phyloP scores from a whole-genome alignment of 2,888 invertebrate species.

The Tryphoninae sp. region DNA sequence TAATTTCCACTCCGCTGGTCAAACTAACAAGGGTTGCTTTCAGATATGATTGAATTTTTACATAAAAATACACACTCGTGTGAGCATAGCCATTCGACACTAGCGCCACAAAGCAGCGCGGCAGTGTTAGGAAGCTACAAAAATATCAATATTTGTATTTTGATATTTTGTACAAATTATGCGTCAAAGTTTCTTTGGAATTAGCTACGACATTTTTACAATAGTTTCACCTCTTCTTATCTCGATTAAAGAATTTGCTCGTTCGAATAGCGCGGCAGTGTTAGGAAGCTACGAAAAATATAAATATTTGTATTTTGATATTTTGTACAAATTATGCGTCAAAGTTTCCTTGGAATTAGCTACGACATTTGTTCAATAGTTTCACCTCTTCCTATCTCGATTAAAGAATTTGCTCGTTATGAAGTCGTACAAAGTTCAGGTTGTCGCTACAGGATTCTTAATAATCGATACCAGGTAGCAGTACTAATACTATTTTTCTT shows the following conservation, averaged over 20 bases:
- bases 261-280: no score
- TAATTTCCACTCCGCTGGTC: no score
- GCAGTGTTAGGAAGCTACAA: not conserved
- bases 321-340: not conserved
- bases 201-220: not conserved
- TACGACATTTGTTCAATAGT: not conserved
- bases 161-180: not conserved
- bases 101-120: no score
- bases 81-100: no score
- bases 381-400: not conserved
- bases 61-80: no score
- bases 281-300: not conserved
- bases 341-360: not conserved
- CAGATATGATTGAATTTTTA: no score
- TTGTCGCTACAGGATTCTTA: not conserved
- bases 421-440: not conserved
- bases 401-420: not conserved
- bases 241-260: no score
- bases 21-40: no score
- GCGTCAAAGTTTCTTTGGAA: not conserved
- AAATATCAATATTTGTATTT: not conserved
- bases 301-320: not conserved
- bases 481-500: slow-evolving; percentile 16
- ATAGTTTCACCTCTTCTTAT: not conserved
- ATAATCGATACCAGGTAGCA: slow-evolving; percentile 5